These are phyloP conservation scores for Anguilla rostrata DNA, from an alignment of 2,113 vertebrate species.

Conservation along the genomic window DNA sequence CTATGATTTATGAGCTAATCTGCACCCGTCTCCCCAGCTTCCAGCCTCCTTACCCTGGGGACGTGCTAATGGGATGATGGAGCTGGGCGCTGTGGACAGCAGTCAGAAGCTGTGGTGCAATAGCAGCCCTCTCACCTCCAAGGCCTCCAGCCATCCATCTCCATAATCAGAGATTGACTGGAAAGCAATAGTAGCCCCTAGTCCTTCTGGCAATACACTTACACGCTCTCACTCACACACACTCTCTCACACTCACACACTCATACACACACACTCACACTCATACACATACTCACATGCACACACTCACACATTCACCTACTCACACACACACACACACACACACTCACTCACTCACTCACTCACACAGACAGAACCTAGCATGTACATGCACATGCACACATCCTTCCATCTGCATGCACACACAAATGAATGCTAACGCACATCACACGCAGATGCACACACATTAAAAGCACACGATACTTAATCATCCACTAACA, in stretches of 20 bases:
- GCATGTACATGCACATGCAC: neutral
- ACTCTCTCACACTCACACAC: slow-evolving; percentile 8
- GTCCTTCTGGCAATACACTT: slow-evolving; percentile 34
- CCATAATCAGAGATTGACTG: slow-evolving; percentile 55
- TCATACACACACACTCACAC: slow-evolving; percentile 26
- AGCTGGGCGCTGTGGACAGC: slow-evolving; percentile 60
- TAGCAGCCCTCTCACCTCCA: slow-evolving; percentile 59
- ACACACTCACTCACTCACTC: neutral
- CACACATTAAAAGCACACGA: neutral
- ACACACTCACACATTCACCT: slow-evolving; percentile 9
- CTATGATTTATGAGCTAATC: slow-evolving; percentile 90
- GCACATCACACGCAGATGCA: neutral
- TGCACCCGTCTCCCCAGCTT: slow-evolving; percentile 73
- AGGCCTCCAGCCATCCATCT: slow-evolving; percentile 56
- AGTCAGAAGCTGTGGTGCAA: slow-evolving; percentile 63
- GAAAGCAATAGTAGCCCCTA: slow-evolving; percentile 42
- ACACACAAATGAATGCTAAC: neutral
- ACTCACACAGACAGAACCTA: neutral
- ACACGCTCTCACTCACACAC: slow-evolving; percentile 6
- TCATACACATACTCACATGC: slow-evolving; percentile 37
- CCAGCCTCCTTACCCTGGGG: slow-evolving; percentile 64
- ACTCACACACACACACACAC: slow-evolving; percentile 40
- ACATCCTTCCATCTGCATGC: neutral
- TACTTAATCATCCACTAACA: neutral
- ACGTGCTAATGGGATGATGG: slow-evolving; percentile 78